phyloP scores from a whole-genome alignment of 2,888 invertebrate species.

The Acleris holmiana region DNA sequence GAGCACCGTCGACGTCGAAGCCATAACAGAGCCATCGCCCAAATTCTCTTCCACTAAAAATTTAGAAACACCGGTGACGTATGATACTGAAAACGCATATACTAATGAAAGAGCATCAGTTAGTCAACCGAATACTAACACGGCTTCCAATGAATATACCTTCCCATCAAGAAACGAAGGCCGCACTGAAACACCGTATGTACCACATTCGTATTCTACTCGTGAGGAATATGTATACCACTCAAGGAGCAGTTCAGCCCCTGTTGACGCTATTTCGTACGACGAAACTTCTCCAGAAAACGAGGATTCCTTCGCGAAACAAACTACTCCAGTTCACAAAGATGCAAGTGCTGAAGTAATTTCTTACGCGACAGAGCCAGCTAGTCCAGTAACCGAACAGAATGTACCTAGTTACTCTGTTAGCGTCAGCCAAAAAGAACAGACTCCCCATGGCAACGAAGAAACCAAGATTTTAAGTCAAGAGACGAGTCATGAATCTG shows the following conservation, averaged over 20 bases:
- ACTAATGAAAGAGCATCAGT: slow-evolving; percentile 69
- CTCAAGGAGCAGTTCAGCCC: slow-evolving; percentile 58
- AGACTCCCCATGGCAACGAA: slow-evolving; percentile 47
- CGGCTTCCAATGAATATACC: slow-evolving; percentile 56
- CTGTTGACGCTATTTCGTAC: slow-evolving; percentile 55
- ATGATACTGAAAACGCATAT: slow-evolving; percentile 75
- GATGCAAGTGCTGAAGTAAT: slow-evolving; percentile 48
- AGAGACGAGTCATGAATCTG: slow-evolving; percentile 51
- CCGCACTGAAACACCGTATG: slow-evolving; percentile 60
- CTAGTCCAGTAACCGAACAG: slow-evolving; percentile 55
- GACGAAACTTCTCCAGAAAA: slow-evolving; percentile 58
- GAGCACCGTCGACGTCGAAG: slow-evolving; percentile 77
- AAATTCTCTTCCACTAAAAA: slow-evolving; percentile 55
- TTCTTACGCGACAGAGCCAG: slow-evolving; percentile 56
- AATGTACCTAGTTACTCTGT: slow-evolving; percentile 53
- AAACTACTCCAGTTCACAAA: slow-evolving; percentile 56
- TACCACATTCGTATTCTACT: slow-evolving; percentile 54
- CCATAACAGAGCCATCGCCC: slow-evolving; percentile 69
- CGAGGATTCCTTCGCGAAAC: slow-evolving; percentile 54
- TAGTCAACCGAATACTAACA: slow-evolving; percentile 55
- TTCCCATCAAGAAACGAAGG: slow-evolving; percentile 53
- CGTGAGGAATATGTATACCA: slow-evolving; percentile 59
- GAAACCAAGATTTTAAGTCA: slow-evolving; percentile 49
- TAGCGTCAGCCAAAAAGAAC: slow-evolving; percentile 57
- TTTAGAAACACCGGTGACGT: slow-evolving; percentile 55